A percentile compares a stretch with the other conserved stretches of the same genome.
phyloP scores from a whole-genome alignment of 2,113 vertebrate genomes.

The Rhinopithecus roxellana region DNA sequence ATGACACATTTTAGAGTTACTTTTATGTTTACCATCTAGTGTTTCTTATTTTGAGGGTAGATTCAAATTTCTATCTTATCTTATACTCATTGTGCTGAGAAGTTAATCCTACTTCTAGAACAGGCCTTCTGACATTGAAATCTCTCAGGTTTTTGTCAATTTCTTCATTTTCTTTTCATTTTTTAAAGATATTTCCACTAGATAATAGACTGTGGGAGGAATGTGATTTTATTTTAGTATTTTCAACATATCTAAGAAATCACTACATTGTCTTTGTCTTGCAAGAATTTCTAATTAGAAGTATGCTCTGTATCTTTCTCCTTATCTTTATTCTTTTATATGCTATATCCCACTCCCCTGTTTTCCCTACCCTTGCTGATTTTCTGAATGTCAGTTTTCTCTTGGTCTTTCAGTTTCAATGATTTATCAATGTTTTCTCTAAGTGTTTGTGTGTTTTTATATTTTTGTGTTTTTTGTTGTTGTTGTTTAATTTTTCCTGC shows the following conservation, averaged over 20 bases:
- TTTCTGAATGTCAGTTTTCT: background rate
- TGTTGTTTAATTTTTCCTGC: background rate
- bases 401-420: background rate
- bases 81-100: background rate
- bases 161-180: background rate
- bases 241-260: background rate
- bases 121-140: background rate
- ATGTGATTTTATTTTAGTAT: background rate
- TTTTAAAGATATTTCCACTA: background rate
- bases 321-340: too few relatives aligned
- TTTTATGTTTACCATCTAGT: background rate
- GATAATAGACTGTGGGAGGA: background rate
- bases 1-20: background rate
- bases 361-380: background rate
- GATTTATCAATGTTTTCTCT: background rate
- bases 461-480: background rate
- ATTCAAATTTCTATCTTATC: background rate
- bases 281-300: background rate
- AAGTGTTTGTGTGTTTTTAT: background rate
- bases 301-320: too few relatives aligned
- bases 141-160: background rate
- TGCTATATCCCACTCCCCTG: too few relatives aligned
- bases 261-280: background rate
- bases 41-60: background rate
- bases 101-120: background rate